Percentiles rank a stretch among this genome's conserved stretches.
Evolutionary conservation across 2,888 invertebrate species (phyloP).

Genomic region (Thera obeliscata): DNA sequence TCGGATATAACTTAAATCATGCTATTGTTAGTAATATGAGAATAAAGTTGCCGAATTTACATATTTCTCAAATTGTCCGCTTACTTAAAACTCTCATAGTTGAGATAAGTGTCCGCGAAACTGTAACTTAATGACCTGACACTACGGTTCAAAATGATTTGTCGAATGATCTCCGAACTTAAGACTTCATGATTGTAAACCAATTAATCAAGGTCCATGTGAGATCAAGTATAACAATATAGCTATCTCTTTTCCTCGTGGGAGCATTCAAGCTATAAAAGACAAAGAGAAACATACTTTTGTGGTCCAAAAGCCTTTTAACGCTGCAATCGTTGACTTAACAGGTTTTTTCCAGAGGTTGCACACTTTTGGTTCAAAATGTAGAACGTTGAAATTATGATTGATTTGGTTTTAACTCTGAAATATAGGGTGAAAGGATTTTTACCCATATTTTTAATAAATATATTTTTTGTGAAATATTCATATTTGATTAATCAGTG

Average conservation of each 20-base stretch:
- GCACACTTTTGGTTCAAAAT: slow-evolving; percentile 55
- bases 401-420: slow-evolving; percentile 5
- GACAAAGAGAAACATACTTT: slow-evolving; percentile 59
- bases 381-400: neutral
- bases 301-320: slow-evolving; percentile 50
- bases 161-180: slow-evolving; percentile 40
- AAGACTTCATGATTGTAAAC: slow-evolving; percentile 50
- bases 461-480: neutral
- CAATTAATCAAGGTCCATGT: slow-evolving; percentile 61
- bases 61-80: slow-evolving; percentile 58
- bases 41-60: slow-evolving; percentile 51
- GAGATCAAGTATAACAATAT: slow-evolving; percentile 56
- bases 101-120: slow-evolving; percentile 63
- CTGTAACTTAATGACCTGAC: slow-evolving; percentile 31
- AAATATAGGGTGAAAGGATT: neutral
- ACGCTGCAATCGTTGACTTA: slow-evolving; percentile 75
- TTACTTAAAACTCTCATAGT: slow-evolving; percentile 55
- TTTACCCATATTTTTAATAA: neutral
- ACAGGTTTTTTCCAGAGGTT: slow-evolving; percentile 70
- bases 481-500: too few relatives aligned
- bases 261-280: slow-evolving; percentile 37
- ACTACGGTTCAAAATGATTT: slow-evolving; percentile 51
- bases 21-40: slow-evolving; percentile 37
- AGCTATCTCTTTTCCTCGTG: slow-evolving; percentile 51
- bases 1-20: slow-evolving; percentile 30